Base-by-base conservation (phyloP, 2,797 vertebrate species). In the Clarias laeviceps region DNA sequence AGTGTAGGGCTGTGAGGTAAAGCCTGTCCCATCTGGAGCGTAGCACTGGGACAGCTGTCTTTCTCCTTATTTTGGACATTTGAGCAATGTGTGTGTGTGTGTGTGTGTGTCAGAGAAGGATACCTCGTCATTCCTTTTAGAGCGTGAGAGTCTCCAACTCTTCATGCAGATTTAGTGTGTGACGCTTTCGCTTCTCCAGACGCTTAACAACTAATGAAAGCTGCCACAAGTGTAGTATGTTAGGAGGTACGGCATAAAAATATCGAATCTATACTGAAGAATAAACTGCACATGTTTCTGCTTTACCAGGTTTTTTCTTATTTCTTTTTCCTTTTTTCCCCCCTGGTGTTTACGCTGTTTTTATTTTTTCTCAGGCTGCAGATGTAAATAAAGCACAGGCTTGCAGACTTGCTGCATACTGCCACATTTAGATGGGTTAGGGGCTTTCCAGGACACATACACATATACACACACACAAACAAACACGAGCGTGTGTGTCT, bases 381-480 rank as follows among this genome's bases (percentile, higher is more conserved):
- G 87, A 84, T 89, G 88, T 89, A 90, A 91, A 88, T 89, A 91
- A 84, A 80, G 78, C 34, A 78, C 83, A 66, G 86, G 72, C 87
- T 84, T 90, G 82, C 68, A 77, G 80, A 83, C 73, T 59, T 72
- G 54, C 69, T 45, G 88, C 82, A 79, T 80, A 73, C 82, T 83
- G 81, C 89, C 84, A 82, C 87, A 86, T 89, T 91, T 90, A 89
- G 91, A 86, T 54, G 82, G 85, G 87, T 74, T 62, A 68, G 90
- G 90, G 91, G 91, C 87, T 90, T 92, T 90, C 89, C 91, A 87
- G 84, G 86, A 86, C 87, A 56, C 61, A 9, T 32, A 20, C 57
- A 14, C 34, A 24, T 20, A 45, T 45, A 45, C 45, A 45, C 45
- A 45, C 45, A 45, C 45, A 45, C 45, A 45, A 45, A 45, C 45